Conservation (phyloP, 2,113 vertebrate species). For the Climacteris rufus region DNA sequence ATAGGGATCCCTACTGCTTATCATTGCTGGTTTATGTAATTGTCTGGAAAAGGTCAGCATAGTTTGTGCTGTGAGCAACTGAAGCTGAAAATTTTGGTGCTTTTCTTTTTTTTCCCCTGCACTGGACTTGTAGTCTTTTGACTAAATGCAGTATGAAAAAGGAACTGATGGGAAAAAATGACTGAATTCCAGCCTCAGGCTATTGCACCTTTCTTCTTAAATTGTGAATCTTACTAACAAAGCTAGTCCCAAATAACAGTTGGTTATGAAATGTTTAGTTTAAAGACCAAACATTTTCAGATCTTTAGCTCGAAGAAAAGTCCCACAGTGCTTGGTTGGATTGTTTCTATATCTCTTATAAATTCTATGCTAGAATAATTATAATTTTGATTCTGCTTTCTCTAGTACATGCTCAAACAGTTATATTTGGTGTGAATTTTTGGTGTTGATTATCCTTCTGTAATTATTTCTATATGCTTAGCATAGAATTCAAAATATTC, state of each 20-base stretch:
- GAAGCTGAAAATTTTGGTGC: background rate
- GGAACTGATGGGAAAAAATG: background rate
- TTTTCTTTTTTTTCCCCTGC: accelerated
- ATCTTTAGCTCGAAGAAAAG: background rate
- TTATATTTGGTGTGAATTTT: background rate
- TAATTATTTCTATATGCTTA: background rate
- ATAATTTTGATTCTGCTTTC: background rate
- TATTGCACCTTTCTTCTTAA: background rate
- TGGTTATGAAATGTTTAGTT: background rate
- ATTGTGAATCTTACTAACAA: background rate
- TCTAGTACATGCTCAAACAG: background rate
- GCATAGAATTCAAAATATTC: background rate
- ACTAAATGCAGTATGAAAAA: background rate
- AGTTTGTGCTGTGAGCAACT: constrained; percentile 30
- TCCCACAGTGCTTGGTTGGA: background rate
- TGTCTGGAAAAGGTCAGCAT: constrained; percentile 59
- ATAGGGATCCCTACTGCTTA: constrained; percentile 57
- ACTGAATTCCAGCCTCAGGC: background rate
- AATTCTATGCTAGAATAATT: background rate
- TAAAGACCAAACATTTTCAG: background rate
- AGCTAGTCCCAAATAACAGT: background rate
- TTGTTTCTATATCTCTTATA: background rate
- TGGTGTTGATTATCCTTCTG: background rate
- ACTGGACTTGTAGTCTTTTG: background rate
- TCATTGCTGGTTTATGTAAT: constrained; percentile 53